Percentiles rank a stretch among this genome's conserved stretches.
phyloP scores from a whole-genome alignment of 2,888 invertebrate genomes.

The Tinea pellionella region DNA sequence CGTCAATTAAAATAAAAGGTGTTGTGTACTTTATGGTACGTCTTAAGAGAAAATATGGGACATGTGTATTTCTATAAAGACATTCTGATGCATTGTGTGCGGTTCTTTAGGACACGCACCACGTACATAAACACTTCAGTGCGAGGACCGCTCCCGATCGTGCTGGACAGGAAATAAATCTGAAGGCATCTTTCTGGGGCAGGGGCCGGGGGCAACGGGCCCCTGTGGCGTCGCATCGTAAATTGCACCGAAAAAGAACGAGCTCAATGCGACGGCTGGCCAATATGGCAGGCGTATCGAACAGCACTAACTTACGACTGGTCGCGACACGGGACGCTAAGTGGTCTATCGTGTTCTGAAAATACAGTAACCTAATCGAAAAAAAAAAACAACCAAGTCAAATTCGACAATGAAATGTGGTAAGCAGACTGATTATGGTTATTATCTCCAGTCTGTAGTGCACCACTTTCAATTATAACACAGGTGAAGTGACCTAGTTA shows the following conservation, averaged over 20 bases:
- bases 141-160: conserved; percentile 54
- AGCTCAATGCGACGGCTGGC: conserved; percentile 21
- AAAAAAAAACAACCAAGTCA: conserved; percentile 29
- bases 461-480: too few species aligned
- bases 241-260: conserved; percentile 60
- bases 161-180: conserved; percentile 44
- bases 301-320: conserved; percentile 56
- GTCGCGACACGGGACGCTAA: conserved; percentile 53
- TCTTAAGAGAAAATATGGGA: background rate
- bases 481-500: too few species aligned
- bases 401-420: conserved; percentile 32
- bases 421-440: too few species aligned
- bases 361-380: conserved; percentile 41
- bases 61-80: too few species aligned
- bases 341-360: conserved; percentile 64
- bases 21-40: background rate
- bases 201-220: conserved; percentile 32
- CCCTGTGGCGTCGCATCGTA: conserved; percentile 48
- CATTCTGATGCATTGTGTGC: background rate
- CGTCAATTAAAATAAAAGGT: background rate
- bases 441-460: too few species aligned
- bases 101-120: background rate
- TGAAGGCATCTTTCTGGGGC: conserved; percentile 46
- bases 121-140: conserved; percentile 55
- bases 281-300: conserved; percentile 58